These are phyloP conservation scores for Patagioenas fasciata DNA, from an alignment of 2,113 vertebrate genomes.

Conservation along the genomic window DNA sequence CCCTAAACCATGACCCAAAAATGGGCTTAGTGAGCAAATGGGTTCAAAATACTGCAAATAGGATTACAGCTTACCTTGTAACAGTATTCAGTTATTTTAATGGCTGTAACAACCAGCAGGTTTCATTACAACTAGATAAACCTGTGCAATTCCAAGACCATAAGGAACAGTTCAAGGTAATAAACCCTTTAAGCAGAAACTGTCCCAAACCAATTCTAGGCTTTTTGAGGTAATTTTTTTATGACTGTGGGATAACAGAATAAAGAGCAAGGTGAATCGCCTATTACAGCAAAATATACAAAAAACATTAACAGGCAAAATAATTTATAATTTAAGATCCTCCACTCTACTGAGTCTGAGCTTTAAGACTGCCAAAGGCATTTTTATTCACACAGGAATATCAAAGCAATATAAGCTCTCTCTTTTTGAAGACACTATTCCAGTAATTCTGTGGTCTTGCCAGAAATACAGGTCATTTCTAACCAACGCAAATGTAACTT, in stretches of 20 bases:
- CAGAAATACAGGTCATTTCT: not conserved
- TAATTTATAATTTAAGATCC: not conserved
- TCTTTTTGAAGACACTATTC: not conserved
- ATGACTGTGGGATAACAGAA: not conserved
- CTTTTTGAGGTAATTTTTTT: not conserved
- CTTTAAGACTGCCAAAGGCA: not conserved
- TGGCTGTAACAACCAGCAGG: not conserved
- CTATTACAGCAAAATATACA: not conserved
- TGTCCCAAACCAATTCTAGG: not conserved
- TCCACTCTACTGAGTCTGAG: not conserved
- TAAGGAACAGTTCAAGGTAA: not conserved
- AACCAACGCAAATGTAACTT: not conserved
- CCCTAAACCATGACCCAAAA: not conserved
- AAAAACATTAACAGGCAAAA: not conserved
- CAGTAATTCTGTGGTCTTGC: not conserved
- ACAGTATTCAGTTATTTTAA: slow-evolving; percentile 1
- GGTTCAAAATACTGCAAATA: not conserved
- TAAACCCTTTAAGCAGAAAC: not conserved
- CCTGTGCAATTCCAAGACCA: not conserved
- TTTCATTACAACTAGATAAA: not conserved
- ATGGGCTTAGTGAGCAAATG: not conserved
- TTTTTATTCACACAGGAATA: not conserved
- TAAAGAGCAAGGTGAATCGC: not conserved
- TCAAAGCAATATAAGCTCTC: not conserved
- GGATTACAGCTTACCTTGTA: slow-evolving; percentile 26